A percentile compares a stretch with the other conserved stretches of the same genome.
Conservation (phyloP, 2,797 vertebrate species). For the Peromyscus attwateri region DNA sequence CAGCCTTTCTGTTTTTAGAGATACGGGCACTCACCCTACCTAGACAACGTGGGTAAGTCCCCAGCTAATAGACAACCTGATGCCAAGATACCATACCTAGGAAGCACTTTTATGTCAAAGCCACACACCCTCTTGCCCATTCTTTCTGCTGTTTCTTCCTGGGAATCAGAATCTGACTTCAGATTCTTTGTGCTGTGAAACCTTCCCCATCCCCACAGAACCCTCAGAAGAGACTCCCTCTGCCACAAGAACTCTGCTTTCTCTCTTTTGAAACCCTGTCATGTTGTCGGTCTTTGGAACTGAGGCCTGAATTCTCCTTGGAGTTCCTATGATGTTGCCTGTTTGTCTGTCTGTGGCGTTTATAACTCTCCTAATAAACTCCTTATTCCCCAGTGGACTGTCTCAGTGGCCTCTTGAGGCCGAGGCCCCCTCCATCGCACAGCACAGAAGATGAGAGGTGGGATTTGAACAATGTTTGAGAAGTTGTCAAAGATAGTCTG, state of each 20-base stretch:
- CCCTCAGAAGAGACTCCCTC: not conserved
- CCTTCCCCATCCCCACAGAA: not conserved
- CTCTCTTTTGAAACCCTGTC: not conserved
- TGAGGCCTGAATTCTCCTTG: not conserved
- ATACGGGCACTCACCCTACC: not conserved
- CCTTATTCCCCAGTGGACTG: not conserved
- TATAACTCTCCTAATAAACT: not conserved
- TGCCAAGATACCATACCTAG: too few relatives aligned
- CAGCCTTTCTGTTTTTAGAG: not conserved
- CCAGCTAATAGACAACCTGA: too few relatives aligned
- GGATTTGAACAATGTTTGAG: not conserved
- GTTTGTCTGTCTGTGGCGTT: not conserved
- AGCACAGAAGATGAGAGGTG: not conserved
- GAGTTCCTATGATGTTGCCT: not conserved
- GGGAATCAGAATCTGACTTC: not conserved
- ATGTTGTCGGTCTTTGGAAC: not conserved
- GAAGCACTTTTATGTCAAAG: not conserved
- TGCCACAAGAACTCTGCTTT: not conserved
- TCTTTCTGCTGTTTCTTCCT: not conserved
- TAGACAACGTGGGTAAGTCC: not conserved
- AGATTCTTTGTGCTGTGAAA: not conserved
- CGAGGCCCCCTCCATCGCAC: not conserved
- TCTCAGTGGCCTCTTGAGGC: not conserved
- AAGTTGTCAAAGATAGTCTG: not conserved
- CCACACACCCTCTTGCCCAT: not conserved